Base-by-base conservation (phyloP, 1,140 invertebrate genomes). In the Drosophila bocqueti region DNA sequence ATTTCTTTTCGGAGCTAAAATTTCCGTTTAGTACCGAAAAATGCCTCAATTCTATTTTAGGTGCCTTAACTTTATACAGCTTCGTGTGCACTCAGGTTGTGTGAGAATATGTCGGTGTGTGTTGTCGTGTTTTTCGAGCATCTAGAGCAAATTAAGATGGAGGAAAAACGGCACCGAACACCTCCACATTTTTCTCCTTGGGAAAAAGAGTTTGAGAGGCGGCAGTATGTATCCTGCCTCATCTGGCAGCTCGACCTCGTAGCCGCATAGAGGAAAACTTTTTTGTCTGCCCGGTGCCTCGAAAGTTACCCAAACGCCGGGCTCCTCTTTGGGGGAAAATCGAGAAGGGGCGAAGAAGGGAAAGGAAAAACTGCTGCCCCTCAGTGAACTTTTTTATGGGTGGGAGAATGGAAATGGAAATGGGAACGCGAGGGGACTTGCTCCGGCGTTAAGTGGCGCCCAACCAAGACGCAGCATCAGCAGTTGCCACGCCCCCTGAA, bases 381-480 rank as follows among this genome's bases (percentile, higher is more conserved):
- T 69, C 58, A 67, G 78, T 72, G 79, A 87, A 79, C 75, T 86
- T 87, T 86, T 76, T 66, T 66, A 76, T 76, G 67, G 40, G 38
- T 45, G 31, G 21, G 55, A 24, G 34, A 72, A 16, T 52, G 45
- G 29, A 57, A 55, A 55, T 40, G 67, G 55, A 72, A 59, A 60
- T 31, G 16, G 66, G 69, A 62, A 42, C 57, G 47, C 54, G 21
- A 57, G 36, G 54, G 43, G 59, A 40, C 38, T 38, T 45, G 50
- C 55, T 58, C 2, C 52, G 83, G 64, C 76, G 72, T 72, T 86
- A 89, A 86, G 83, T 89, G 83, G 83, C 84, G 73, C 64, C 72
- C 80, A 74, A 69, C 76, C 61, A 85, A 71, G 83, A 57, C 69
- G 79, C 82, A 85, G 82, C 81, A 81, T 86, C 75, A 75, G 68